Base-by-base conservation (phyloP, 1,140 invertebrate genomes). In the Bombus turneri region DNA sequence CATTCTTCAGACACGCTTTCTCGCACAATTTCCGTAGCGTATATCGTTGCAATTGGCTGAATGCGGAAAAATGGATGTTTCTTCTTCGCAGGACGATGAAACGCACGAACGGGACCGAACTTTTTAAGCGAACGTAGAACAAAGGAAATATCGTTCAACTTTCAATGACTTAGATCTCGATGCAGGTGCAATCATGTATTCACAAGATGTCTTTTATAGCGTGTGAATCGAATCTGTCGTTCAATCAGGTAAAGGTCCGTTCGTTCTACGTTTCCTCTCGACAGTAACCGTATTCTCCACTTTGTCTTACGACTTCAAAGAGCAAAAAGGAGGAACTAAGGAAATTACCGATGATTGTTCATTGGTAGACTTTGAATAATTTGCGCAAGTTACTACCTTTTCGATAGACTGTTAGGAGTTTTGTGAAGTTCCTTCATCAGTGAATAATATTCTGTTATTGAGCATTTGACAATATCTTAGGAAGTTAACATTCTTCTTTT, bases 161-260 rank as follows among this genome's bases (percentile, higher is more conserved):
- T 73, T n/a, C 28, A 13, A 18, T 31, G 72, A 73, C 72, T 43
- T 28, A 41, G 43, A 47, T 31, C 72, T 31, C 72, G n/a, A 73
- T 73, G 41, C 72, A 41, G 72, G 72, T 43, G 41, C 72, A 73
- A 73, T 31, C 41, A 31, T 73, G 72, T 41, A 73, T 73, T 73
- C 31, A 28, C 28, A 18, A 41, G 72, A 41, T 47, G 72, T 73
- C 72, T 73, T 73, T 73, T 47, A 73, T 73, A 22, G 41, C 41
- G 72, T 31, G 72, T 22, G 41, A 43, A n/a, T 47, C 41, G 72
- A 47, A 31, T 18, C 41, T 43, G 25, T 28, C 8, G 41, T 22
- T 73, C 41, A 47, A 73, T 22, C 39, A 31, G 41, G 71, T 18
- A 22, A 25, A 31, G 28, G 6, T n/a, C 9, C 2, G 15, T 22